Evolutionary conservation across 2,888 invertebrate genomes (phyloP).

Genomic region (Lamellibrachia satsuma): DNA sequence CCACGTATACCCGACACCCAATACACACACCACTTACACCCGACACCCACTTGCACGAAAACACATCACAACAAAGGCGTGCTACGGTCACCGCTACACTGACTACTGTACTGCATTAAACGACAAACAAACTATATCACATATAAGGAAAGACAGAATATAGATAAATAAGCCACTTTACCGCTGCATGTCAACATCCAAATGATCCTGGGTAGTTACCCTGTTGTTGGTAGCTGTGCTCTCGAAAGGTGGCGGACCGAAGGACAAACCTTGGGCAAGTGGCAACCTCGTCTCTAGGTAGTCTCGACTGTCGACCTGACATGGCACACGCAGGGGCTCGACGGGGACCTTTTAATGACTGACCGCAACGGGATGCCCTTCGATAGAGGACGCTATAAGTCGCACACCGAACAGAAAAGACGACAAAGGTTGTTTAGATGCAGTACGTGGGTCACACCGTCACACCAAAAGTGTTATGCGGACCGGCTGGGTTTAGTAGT

Average conservation of each 20-base stretch:
- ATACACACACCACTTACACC: too few relatives aligned
- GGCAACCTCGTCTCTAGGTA: too few relatives aligned
- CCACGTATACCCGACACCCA: background rate
- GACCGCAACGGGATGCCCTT: background rate
- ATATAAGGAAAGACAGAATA: background rate
- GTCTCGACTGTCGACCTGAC: background rate
- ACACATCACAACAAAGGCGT: background rate
- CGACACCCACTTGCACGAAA: background rate
- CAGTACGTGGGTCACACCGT: background rate
- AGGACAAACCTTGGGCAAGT: too few relatives aligned
- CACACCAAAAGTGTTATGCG: background rate
- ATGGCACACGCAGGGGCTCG: background rate
- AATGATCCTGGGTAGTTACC: background rate
- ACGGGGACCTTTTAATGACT: background rate
- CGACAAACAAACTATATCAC: background rate
- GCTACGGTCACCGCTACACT: too few relatives aligned
- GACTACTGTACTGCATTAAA: too few relatives aligned
- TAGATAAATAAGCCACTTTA: background rate
- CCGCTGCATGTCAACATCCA: background rate
- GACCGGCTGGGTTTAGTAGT: background rate
- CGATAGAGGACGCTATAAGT: background rate
- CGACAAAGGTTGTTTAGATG: background rate
- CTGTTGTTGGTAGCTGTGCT: background rate
- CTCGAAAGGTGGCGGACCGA: too few relatives aligned
- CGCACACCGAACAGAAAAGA: background rate